Base-by-base conservation (phyloP, 2,113 vertebrate genomes). In the Scartelaos histophorus region DNA sequence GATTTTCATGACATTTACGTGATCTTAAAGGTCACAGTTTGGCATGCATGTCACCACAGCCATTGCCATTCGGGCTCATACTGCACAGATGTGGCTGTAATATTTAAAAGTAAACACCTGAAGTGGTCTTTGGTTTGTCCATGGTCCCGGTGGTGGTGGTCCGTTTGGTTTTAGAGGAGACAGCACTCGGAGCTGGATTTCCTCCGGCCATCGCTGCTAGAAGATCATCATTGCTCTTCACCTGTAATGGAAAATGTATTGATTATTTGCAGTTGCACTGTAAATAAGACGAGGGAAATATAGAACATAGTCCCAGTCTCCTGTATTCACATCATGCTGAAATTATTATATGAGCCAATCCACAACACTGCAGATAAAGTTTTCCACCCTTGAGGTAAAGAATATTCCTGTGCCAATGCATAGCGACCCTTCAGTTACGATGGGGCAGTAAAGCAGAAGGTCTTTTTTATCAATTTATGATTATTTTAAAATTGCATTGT, bases 191-290 rank as follows among this genome's bases (percentile, higher is more conserved):
- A 1, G 92, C 75, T 64, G 92, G 91, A 67, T 93, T 94, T 47
- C 93, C 96, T 80, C 95, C 95, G 76, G 95, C 93, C 91, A 96
- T 96, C 21, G 93, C 94, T 3, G 95, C 95, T 94, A 96, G 82
- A 74, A 98, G 96, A 81, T 98, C 97, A 92, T 99, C 97, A 1
- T 91, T 97, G 90, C 96, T 98, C 92, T 97, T 98, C 66, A 96
- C 94, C 97, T 98, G 84, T 22, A 76, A 46, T 9, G 38, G 13
- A 82, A 65, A 71, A 25, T 57, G 22, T 17, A 54, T n/a, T 21
- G 17, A 17, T 54, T 54, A 17, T 9, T 9, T 19, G n/a, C 19
- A 54, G 16, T 2, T 2, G 7, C n/a, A 54, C 2, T n/a, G 19
- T 54, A 54, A 54, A 54, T 5, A 51, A 51, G 17, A 15, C 5